These are phyloP conservation scores for Drosophila kanekoi DNA, from an alignment of 2,888 invertebrate genomes.

Conservation along the genomic window DNA sequence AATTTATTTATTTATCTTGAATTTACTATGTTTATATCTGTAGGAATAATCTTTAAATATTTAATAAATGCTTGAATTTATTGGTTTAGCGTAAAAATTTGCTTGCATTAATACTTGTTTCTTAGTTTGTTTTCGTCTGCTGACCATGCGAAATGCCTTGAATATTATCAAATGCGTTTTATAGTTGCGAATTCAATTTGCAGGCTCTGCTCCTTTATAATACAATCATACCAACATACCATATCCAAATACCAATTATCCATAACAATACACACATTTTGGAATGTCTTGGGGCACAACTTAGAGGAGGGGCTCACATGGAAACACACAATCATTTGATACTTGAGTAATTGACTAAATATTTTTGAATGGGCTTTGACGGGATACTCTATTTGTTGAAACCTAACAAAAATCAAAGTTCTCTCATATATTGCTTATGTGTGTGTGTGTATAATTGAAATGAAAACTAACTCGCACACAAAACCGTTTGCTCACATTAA, in stretches of 20 bases:
- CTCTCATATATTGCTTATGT: slow-evolving; percentile 64
- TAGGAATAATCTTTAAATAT: slow-evolving; percentile 53
- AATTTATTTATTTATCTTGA: slow-evolving; percentile 27
- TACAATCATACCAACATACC: slow-evolving; percentile 15
- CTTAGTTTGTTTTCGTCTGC: slow-evolving; percentile 11
- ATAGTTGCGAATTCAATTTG: slow-evolving; percentile 40
- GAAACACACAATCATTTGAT: slow-evolving; percentile 41
- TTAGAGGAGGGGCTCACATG: slow-evolving; percentile 38
- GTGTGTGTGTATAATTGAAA: slow-evolving; percentile 16
- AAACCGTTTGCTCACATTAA: slow-evolving; percentile 14
- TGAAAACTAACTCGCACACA: slow-evolving; percentile 17
- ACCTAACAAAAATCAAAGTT: slow-evolving; percentile 5
- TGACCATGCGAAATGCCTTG: slow-evolving; percentile 42
- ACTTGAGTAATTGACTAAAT: slow-evolving; percentile 68
- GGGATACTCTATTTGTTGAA: slow-evolving; percentile 3
- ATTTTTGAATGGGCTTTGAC: slow-evolving; percentile 4
- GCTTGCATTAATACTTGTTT: slow-evolving; percentile 56
- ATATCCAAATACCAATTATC: slow-evolving; percentile 23
- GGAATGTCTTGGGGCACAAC: slow-evolving; percentile 59
- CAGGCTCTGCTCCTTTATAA: slow-evolving; percentile 21
- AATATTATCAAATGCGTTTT: slow-evolving; percentile 58
- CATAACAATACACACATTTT: slow-evolving; percentile 48
- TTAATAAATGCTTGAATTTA: slow-evolving; percentile 69
- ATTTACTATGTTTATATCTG: slow-evolving; percentile 31
- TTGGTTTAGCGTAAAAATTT: slow-evolving; percentile 60